phyloP scores from a whole-genome alignment of 2,888 invertebrate genomes.

The Euspilapteryx auroguttella region DNA sequence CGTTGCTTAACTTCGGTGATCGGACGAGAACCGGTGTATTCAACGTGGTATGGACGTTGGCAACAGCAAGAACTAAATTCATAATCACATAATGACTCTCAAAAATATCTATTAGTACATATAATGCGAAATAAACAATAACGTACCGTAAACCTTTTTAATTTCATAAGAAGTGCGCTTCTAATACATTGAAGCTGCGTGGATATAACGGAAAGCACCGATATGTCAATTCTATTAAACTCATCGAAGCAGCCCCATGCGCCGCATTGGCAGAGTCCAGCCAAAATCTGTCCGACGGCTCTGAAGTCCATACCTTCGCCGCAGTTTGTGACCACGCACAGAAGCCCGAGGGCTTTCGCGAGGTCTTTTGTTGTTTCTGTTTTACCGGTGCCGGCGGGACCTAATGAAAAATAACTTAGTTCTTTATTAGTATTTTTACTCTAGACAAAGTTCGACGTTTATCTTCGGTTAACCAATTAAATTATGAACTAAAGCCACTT shows the following conservation, averaged over 20 bases:
- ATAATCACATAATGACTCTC: no score
- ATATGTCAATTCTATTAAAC: slow-evolving; percentile 91
- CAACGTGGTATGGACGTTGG: slow-evolving; percentile 24
- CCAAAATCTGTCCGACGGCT: slow-evolving; percentile 68
- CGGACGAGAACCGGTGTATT: slow-evolving; percentile 20
- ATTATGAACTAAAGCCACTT: no score
- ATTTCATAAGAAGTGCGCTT: slow-evolving; percentile 77
- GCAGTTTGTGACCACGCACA: slow-evolving; percentile 88
- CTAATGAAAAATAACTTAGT: slow-evolving; percentile 7
- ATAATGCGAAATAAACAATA: no score
- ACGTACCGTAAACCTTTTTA: no score
- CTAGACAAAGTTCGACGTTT: no score
- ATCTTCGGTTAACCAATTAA: no score
- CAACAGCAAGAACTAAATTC: no score
- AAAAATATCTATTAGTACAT: no score
- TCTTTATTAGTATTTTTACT: no score
- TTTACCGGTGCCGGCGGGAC: no score
- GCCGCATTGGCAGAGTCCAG: slow-evolving; percentile 82
- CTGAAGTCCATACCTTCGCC: slow-evolving; percentile 93
- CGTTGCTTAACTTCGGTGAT: slow-evolving; percentile 16
- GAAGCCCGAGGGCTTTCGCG: slow-evolving; percentile 83
- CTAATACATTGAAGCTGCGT: slow-evolving; percentile 89
- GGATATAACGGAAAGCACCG: slow-evolving; percentile 90
- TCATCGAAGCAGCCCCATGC: slow-evolving; percentile 97
- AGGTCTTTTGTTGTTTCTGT: no score